Evolutionary conservation across 2,113 vertebrate genomes (phyloP).

Genomic region (Phodopus roborovskii): DNA sequence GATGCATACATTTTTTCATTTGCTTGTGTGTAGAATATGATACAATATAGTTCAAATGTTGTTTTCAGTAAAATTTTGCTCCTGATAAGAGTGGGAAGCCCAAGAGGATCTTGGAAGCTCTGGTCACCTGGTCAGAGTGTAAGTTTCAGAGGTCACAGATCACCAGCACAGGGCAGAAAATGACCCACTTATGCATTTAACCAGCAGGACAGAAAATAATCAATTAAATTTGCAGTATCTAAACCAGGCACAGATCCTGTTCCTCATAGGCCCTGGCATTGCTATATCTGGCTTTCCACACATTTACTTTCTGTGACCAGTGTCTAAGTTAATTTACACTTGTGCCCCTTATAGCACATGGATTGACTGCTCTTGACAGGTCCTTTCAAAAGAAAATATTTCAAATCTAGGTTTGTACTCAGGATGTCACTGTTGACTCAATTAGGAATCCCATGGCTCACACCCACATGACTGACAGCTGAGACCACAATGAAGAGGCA

Average conservation of each 20-base stretch:
- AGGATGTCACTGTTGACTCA: background rate
- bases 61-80: background rate
- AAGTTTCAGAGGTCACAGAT: background rate
- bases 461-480: background rate
- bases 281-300: background rate
- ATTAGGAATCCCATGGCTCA: background rate
- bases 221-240: background rate
- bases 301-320: background rate
- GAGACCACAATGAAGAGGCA: background rate
- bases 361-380: background rate
- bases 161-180: background rate
- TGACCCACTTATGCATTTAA: background rate
- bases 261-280: background rate
- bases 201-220: background rate
- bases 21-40: background rate
- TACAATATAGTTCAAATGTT: background rate
- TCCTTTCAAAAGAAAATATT: background rate
- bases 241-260: background rate
- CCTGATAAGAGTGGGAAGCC: background rate
- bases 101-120: background rate
- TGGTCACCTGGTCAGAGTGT: background rate
- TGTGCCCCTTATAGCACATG: background rate
- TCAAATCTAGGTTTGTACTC: background rate
- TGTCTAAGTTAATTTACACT: background rate
- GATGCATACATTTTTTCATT: background rate